phyloP scores from a whole-genome alignment of 2,113 vertebrate genomes.

The Microtus ochrogaster region DNA sequence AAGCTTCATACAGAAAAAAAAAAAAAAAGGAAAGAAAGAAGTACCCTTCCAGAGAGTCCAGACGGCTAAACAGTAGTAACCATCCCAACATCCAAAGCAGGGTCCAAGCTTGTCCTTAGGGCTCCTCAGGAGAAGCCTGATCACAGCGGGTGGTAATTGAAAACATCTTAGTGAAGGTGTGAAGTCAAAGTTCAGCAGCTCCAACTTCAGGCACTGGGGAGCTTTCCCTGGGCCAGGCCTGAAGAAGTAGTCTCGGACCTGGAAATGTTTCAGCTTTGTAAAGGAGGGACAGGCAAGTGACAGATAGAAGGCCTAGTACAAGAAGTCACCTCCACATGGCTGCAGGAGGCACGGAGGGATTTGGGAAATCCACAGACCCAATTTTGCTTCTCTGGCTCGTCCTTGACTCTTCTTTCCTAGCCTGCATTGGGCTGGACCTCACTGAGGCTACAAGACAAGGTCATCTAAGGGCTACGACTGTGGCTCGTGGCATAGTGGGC shows the following conservation, averaged over 20 bases:
- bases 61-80: neutral
- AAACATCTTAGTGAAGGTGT: neutral
- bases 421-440: neutral
- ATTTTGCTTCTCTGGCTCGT: neutral
- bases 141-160: neutral
- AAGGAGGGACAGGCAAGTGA: neutral
- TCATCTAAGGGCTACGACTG: neutral
- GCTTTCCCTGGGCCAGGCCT: neutral
- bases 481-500: too few species aligned
- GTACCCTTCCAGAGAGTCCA: slow-evolving; percentile 49
- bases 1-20: slow-evolving; percentile 41
- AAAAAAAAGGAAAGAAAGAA: neutral
- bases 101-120: neutral
- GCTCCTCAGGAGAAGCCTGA: neutral
- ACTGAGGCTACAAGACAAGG: neutral
- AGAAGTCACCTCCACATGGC: neutral
- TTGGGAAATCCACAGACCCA: neutral
- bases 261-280: neutral
- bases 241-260: neutral
- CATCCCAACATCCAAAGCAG: neutral
- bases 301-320: neutral
- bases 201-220: neutral
- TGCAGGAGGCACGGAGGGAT: neutral
- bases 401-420: neutral
- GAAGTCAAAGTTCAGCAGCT: neutral